Percentiles rank a stretch among this genome's conserved stretches.
Evolutionary conservation across 2,113 vertebrate species (phyloP).

Genomic region (Eidolon helvum): DNA sequence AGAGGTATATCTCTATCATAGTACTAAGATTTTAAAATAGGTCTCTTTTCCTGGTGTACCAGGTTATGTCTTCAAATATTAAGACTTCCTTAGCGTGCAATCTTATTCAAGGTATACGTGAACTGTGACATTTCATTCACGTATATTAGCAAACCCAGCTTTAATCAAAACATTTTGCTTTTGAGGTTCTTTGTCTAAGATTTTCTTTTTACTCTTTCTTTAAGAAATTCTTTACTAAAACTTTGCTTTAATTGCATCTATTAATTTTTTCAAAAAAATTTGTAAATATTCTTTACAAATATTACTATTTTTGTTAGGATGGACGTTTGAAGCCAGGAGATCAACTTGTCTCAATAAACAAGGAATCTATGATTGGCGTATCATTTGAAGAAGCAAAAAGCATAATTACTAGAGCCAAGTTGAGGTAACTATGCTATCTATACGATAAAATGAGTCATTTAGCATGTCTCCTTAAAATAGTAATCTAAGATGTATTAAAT

Average conservation of each 20-base stretch:
- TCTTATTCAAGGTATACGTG: background rate
- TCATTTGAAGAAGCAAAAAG: conserved; percentile 93
- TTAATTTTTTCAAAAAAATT: background rate
- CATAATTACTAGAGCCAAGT: conserved; percentile 88
- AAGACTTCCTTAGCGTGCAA: background rate
- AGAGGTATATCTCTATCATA: background rate
- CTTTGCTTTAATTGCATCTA: background rate
- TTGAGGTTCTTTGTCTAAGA: background rate
- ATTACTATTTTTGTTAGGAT: conserved; percentile 84
- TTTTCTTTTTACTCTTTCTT: background rate
- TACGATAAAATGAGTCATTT: conserved; percentile 4
- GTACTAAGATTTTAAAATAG: background rate
- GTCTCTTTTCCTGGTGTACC: background rate
- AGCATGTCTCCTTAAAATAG: background rate
- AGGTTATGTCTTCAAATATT: background rate
- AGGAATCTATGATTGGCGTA: conserved; percentile 94
- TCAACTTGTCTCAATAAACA: conserved; percentile 95
- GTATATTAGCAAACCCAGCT: background rate
- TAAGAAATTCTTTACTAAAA: background rate
- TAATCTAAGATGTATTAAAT: background rate
- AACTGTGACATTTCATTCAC: background rate
- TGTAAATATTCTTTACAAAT: background rate
- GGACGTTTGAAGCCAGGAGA: conserved; percentile 93
- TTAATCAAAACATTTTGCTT: conserved; percentile 20
- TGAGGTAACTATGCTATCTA: conserved; percentile 83